Conservation (phyloP, 2,113 vertebrate genomes). For the Lamprologus ornatipinnis region DNA sequence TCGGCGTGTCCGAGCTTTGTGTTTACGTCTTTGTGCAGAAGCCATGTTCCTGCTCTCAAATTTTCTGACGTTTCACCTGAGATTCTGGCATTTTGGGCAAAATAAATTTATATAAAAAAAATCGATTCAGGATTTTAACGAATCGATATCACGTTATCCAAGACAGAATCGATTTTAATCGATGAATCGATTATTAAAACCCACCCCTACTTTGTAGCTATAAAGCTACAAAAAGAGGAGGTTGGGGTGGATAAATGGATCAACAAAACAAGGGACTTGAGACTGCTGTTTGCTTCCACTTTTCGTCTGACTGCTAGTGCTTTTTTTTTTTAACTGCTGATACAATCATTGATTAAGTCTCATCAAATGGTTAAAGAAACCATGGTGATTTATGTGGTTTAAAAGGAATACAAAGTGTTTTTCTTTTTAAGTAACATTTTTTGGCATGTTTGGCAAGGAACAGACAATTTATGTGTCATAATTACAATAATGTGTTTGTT, state of each 20-base stretch:
- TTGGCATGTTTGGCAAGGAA: background rate
- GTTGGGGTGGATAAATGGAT: background rate
- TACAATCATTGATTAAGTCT: background rate
- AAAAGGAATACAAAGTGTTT: fast-evolving
- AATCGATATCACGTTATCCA: no score
- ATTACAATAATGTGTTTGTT: background rate
- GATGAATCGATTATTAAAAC: background rate
- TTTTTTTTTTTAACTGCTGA: background rate
- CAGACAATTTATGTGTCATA: background rate
- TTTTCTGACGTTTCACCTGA: no score
- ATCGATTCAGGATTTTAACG: background rate
- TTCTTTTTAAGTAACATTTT: background rate
- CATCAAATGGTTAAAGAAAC: background rate
- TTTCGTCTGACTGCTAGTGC: background rate
- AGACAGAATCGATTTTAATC: background rate
- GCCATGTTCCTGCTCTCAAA: no score
- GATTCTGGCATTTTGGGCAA: no score
- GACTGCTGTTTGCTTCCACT: background rate
- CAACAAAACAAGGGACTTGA: background rate
- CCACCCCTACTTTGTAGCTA: background rate
- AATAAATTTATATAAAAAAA: background rate
- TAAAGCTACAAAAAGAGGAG: background rate
- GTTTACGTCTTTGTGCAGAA: no score
- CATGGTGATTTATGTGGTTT: background rate
- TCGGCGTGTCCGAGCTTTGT: no score